Conservation (phyloP, 2,797 vertebrate genomes). For the Sebastes matsubarae region DNA sequence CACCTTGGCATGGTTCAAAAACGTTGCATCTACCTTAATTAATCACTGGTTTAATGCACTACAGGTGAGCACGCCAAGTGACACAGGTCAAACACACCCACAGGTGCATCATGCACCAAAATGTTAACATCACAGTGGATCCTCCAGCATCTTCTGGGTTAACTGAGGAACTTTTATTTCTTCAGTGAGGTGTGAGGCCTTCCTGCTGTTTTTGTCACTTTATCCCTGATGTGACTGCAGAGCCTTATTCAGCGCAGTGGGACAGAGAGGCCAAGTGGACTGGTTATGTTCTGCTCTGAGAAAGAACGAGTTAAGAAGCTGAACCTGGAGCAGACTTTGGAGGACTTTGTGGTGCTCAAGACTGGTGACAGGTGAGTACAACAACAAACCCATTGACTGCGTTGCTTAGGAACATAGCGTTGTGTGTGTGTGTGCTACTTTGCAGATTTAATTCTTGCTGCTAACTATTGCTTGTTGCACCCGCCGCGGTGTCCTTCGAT, state of each 20-base stretch:
- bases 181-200: not conserved
- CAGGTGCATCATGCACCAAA: not conserved
- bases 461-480: not conserved
- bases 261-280: not conserved
- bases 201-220: not conserved
- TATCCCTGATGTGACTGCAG: not conserved
- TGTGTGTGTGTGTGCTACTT: not conserved
- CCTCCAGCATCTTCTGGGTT: not conserved
- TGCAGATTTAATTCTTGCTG: not conserved
- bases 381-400: not conserved
- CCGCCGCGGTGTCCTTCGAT: not conserved
- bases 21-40: not conserved
- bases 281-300: not conserved
- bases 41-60: not conserved
- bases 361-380: not conserved
- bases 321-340: not conserved
- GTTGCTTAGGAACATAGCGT: not conserved
- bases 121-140: not conserved
- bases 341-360: not conserved
- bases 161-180: not conserved
- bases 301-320: not conserved
- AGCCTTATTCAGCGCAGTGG: not conserved
- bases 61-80: not conserved
- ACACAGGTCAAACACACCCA: too few relatives aligned
- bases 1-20: not conserved